Evolutionary conservation across 53 echinoderm and acorn worm species (phyloP).

Genomic region (Echinometra lucunter): DNA sequence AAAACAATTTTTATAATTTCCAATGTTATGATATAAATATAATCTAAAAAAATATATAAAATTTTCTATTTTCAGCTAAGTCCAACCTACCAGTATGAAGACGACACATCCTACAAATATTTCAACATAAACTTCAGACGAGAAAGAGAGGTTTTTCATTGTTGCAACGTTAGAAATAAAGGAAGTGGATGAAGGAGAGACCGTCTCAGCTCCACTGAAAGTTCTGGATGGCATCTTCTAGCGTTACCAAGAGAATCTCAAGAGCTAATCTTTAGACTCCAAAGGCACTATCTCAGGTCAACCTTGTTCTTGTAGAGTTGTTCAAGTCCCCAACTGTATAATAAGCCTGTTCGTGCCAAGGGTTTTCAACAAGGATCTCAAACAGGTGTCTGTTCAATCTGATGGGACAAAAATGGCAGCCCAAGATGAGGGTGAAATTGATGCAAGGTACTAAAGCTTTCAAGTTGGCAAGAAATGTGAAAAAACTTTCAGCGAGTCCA

Average conservation of each 20-base stretch:
- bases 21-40: too few species aligned
- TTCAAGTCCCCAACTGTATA: background rate
- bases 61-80: background rate
- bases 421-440: background rate
- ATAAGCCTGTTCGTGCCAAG: background rate
- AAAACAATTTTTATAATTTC: background rate
- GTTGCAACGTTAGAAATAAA: background rate
- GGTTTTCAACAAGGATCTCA: background rate
- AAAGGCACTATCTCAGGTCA: background rate
- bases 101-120: conserved; percentile 64
- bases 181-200: conserved; percentile 46
- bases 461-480: background rate
- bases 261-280: conserved; percentile 16
- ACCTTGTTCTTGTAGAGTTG: background rate
- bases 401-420: background rate
- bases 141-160: conserved; percentile 30
- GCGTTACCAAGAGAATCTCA: background rate
- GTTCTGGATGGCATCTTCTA: conserved; percentile 48
- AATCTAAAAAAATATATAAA: too few species aligned
- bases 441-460: too few species aligned
- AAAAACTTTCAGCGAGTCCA: background rate
- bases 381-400: background rate
- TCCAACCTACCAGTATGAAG: conserved; percentile 58
- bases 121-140: conserved; percentile 53
- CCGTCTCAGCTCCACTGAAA: conserved; percentile 41